Evolutionary conservation across 1,140 invertebrate species (phyloP), one percentile per base, ranked within the genome.

Genomic region (Prorops nasuta): DNA sequence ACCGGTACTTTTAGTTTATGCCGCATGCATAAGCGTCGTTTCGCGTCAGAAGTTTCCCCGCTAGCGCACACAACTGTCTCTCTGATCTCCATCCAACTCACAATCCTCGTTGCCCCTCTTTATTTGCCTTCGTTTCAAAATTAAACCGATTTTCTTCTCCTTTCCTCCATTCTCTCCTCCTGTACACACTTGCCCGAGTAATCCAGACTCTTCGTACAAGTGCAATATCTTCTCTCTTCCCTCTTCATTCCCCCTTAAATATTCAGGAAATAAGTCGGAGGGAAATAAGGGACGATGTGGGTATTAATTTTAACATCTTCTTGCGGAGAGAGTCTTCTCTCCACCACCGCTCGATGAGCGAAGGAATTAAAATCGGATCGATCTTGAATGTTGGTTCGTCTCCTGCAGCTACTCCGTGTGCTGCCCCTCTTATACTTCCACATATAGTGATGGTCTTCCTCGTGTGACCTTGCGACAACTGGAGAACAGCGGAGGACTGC

Each of bases 1-100:
- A 64, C 59, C 42, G 59, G 63, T 63, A 58, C 47, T 66, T 65
- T 66, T 63, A 66, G 64, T 66, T 64, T 66, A 66, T 65, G 53
- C 53, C 45, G 57, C 57, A 60, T 63, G 62, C 51, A 63, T 66
- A 65, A 64, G 49, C 48, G 51, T 43, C 37, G 47, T 40, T 55
- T 55, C 54, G 39, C 57, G 58, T 63, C 60, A 53, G 20, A 21
- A 39, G 39, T 19, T 24, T 31, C 28, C 19, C 15, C 34, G 7
- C 16, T 21, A 19, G 8, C 22, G 17, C 4, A 37, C 32, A 3
- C 3, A 14, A 14, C 21, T 3, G 15, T 17, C 1, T 44, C 24
- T 28, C 24, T 9, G 9, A 8, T 35, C 4, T 35, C 34, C 34
- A 10, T 14, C 21, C 32, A 10, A 22, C 18, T 21, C 19, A 7